These are phyloP conservation scores for Pluvianellus socialis DNA, from an alignment of 2,113 vertebrate genomes.

Conservation along the genomic window DNA sequence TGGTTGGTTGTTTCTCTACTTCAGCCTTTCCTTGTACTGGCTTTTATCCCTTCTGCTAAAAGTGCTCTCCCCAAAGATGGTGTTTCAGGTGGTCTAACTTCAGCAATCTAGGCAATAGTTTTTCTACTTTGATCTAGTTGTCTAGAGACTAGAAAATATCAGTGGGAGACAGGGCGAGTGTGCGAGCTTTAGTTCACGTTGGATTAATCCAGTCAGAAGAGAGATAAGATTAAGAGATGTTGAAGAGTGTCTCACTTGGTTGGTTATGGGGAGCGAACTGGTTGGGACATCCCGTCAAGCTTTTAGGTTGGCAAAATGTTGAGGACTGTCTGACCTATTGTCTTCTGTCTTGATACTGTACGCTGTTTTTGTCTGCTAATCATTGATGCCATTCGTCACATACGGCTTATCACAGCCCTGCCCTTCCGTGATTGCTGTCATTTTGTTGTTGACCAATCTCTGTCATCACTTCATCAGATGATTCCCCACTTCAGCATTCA, in stretches of 20 bases:
- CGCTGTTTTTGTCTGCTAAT: background rate
- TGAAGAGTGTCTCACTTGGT: background rate
- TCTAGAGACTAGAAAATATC: background rate
- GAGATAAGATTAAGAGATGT: background rate
- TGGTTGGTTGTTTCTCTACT: background rate
- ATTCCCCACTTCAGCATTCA: background rate
- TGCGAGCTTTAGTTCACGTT: background rate
- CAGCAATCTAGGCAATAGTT: background rate
- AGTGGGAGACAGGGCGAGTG: background rate
- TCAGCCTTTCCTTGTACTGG: background rate
- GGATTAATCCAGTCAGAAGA: background rate
- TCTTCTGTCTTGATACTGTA: background rate
- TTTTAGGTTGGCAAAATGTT: background rate
- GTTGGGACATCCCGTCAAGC: background rate
- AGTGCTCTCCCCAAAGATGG: background rate
- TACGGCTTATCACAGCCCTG: background rate
- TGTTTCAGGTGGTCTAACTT: background rate
- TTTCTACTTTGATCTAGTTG: background rate
- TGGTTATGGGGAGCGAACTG: background rate
- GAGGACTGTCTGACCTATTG: background rate
- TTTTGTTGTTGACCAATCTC: background rate
- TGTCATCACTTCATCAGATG: background rate
- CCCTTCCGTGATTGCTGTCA: background rate
- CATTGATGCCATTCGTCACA: background rate
- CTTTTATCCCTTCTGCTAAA: background rate